A percentile compares a stretch with the other conserved stretches of the same genome.
Conservation (phyloP, 2,888 invertebrate species). For the Syritta pipiens region DNA sequence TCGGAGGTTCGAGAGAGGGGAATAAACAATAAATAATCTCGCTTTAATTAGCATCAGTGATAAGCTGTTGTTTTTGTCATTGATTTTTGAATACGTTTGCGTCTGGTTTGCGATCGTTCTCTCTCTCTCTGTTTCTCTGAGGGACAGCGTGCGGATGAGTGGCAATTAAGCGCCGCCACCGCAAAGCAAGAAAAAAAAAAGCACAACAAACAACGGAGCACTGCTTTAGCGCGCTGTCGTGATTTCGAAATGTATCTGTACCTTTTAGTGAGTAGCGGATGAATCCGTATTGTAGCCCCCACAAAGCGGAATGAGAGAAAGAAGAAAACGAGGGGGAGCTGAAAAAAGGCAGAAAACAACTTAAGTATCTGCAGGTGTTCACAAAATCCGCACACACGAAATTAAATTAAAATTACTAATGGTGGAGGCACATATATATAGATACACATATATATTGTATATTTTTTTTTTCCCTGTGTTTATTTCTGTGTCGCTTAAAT, state of each 20-base stretch:
- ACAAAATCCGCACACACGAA: slow-evolving; percentile 72
- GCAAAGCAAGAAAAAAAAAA: slow-evolving; percentile 4
- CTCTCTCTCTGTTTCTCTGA: slow-evolving; percentile 3
- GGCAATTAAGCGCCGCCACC: slow-evolving; percentile 63
- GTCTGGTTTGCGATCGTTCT: slow-evolving; percentile 11
- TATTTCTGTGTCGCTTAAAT: slow-evolving; percentile 49
- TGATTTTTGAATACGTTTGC: slow-evolving; percentile 51
- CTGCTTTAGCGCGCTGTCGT: slow-evolving; percentile 46
- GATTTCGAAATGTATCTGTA: slow-evolving; percentile 64
- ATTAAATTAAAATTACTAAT: slow-evolving; percentile 70
- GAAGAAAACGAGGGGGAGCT: slow-evolving; percentile 59
- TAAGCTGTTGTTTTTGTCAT: slow-evolving; percentile 54
- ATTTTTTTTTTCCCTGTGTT: slow-evolving; percentile 22
- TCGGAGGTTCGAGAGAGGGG: neutral
- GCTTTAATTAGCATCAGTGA: slow-evolving; percentile 63
- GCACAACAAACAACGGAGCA: slow-evolving; percentile 9
- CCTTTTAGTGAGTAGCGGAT: slow-evolving; percentile 29
- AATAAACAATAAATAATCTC: slow-evolving; percentile 55
- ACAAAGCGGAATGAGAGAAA: slow-evolving; percentile 55
- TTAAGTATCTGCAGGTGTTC: slow-evolving; percentile 80
- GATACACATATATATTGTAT: too few species aligned
- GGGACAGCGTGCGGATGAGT: slow-evolving; percentile 6
- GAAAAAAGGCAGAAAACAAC: slow-evolving; percentile 75
- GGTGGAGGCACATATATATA: slow-evolving; percentile 35
- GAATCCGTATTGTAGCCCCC: slow-evolving; percentile 51